These are phyloP conservation scores for Pangasius djambal DNA, from an alignment of 2,797 vertebrate genomes.

Conservation along the genomic window DNA sequence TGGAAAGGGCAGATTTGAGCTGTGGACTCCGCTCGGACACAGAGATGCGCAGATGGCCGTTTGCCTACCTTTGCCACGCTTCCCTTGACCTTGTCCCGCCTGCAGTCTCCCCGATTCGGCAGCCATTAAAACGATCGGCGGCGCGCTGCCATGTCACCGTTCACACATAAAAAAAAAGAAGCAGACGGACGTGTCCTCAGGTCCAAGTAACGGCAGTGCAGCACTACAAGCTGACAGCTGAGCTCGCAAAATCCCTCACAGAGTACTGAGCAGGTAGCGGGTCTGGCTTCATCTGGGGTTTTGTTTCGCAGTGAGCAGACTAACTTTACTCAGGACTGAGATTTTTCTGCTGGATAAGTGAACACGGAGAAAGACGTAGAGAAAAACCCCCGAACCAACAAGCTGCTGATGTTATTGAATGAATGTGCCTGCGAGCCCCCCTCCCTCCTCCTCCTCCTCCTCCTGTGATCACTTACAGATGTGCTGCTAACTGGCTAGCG, in stretches of 20 bases:
- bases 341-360: background rate
- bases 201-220: slow-evolving; percentile 46
- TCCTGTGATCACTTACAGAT: slow-evolving; percentile 79
- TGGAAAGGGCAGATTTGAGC: slow-evolving; percentile 75
- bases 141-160: slow-evolving; percentile 83
- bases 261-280: slow-evolving; percentile 18
- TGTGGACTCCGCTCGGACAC: slow-evolving; percentile 75
- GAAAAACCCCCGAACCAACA: background rate
- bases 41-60: slow-evolving; percentile 74
- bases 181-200: slow-evolving; percentile 49
- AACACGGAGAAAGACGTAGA: background rate
- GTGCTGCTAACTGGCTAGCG: slow-evolving; percentile 62
- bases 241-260: background rate
- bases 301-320: background rate
- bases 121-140: slow-evolving; percentile 85
- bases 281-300: background rate
- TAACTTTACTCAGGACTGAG: background rate
- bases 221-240: slow-evolving; percentile 25
- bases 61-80: slow-evolving; percentile 84
- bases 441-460: slow-evolving; percentile 51
- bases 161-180: slow-evolving; percentile 76
- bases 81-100: slow-evolving; percentile 83
- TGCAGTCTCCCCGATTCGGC: slow-evolving; percentile 85
- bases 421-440: slow-evolving; percentile 53
- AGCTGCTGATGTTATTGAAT: slow-evolving; percentile 1